Percentiles rank a stretch among this genome's conserved stretches.
phyloP scores from a whole-genome alignment of 1,140 invertebrate genomes.

The Helicoverpa armigera region DNA sequence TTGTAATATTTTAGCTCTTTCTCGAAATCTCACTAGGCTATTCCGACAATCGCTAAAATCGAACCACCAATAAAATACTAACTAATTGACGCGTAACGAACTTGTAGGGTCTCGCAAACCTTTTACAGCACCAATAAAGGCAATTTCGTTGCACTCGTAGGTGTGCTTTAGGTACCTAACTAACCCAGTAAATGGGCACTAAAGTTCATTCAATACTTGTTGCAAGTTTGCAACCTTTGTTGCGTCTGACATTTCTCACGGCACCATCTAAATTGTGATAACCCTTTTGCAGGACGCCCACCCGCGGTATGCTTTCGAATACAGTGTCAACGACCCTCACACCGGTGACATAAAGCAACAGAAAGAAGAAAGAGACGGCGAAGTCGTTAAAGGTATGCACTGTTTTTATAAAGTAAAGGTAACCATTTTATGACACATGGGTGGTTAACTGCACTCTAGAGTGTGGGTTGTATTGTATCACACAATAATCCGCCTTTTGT shows the following conservation, averaged over 20 bases:
- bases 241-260: slow-evolving; percentile 57
- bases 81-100: too few relatives aligned
- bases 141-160: slow-evolving; percentile 23
- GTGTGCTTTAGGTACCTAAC: slow-evolving; percentile 4
- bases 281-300: slow-evolving; percentile 87
- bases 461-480: background rate
- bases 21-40: too few relatives aligned
- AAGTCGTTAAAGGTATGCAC: slow-evolving; percentile 87
- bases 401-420: background rate
- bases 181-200: slow-evolving; percentile 28
- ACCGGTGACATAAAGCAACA: slow-evolving; percentile 91
- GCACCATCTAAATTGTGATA: slow-evolving; percentile 52
- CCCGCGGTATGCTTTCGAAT: slow-evolving; percentile 91
- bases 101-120: background rate
- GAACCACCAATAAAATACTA: too few relatives aligned
- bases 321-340: slow-evolving; percentile 90
- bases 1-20: too few relatives aligned
- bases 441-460: too few relatives aligned
- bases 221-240: slow-evolving; percentile 45
- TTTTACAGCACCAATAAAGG: slow-evolving; percentile 8
- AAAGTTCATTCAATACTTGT: slow-evolving; percentile 48
- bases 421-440: too few relatives aligned
- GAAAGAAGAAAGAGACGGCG: slow-evolving; percentile 89
- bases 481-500: background rate
- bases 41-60: too few relatives aligned